These are phyloP conservation scores for Oedothorax gibbosus DNA, from an alignment of 1,140 invertebrate species.

Conservation along the genomic window DNA sequence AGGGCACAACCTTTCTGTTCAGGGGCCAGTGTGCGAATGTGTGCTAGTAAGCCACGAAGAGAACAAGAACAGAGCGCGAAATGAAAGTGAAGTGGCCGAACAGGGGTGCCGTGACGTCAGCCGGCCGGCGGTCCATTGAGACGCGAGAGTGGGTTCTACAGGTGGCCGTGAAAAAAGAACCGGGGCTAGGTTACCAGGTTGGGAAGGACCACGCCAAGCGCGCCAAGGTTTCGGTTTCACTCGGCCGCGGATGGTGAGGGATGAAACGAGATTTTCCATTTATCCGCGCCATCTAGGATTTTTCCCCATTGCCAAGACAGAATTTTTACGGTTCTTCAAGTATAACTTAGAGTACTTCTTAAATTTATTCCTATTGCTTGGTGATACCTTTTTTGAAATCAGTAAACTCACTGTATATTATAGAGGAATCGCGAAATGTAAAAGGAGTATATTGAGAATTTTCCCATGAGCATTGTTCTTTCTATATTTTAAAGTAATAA, in stretches of 20 bases:
- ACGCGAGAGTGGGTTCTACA: slow-evolving; percentile 46
- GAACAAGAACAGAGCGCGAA: slow-evolving; percentile 20
- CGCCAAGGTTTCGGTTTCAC: slow-evolving; percentile 7
- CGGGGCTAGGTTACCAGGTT: slow-evolving; percentile 53
- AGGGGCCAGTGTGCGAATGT: slow-evolving; percentile 34
- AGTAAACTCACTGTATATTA: too few species aligned
- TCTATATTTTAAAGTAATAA: too few species aligned
- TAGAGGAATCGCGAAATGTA: too few species aligned
- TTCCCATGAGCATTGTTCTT: too few species aligned
- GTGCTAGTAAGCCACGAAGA: slow-evolving; percentile 45
- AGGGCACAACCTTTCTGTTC: not conserved
- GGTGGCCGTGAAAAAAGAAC: slow-evolving; percentile 48
- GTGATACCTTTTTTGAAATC: too few species aligned
- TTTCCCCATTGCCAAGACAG: not conserved
- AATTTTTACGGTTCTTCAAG: too few species aligned
- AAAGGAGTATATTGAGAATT: too few species aligned
- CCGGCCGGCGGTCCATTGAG: slow-evolving; percentile 28
- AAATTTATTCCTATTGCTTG: too few species aligned
- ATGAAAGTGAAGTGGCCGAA: slow-evolving; percentile 58
- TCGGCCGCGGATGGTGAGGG: not conserved
- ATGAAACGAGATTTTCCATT: not conserved
- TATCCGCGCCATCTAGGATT: not conserved
- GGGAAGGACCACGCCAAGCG: slow-evolving; percentile 32
- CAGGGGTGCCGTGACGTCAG: slow-evolving; percentile 48
- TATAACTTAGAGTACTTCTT: too few species aligned